A percentile compares a stretch with the other conserved stretches of the same genome.
Evolutionary conservation across 2,113 vertebrate species (phyloP).

Genomic region (Mola mola): DNA sequence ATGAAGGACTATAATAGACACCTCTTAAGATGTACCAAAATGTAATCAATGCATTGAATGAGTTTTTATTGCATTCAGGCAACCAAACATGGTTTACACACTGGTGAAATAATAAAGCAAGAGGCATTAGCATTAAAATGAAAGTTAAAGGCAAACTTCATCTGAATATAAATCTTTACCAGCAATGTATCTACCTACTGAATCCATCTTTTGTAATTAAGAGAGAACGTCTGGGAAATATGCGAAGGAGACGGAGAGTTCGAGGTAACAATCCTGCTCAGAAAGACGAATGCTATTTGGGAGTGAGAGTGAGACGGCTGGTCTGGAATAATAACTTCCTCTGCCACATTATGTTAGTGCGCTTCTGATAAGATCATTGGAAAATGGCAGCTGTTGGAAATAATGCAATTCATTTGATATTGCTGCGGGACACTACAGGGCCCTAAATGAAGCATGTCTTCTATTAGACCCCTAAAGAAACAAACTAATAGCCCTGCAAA

Average conservation of each 20-base stretch:
- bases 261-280: constrained; percentile 62
- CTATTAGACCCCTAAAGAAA: constrained; percentile 99
- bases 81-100: constrained; percentile 53
- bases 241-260: constrained; percentile 45
- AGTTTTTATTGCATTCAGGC: constrained; percentile 59
- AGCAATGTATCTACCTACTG: constrained; percentile 56
- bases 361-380: constrained; percentile 85
- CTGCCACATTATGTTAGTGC: constrained; percentile 82
- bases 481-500: constrained; percentile 98
- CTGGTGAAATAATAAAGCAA: constrained; percentile 52
- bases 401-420: constrained; percentile 93
- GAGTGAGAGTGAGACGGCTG: constrained; percentile 72
- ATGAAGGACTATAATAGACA: constrained; percentile 29
- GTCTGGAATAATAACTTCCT: constrained; percentile 84
- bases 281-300: constrained; percentile 77
- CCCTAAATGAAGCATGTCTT: constrained; percentile 93
- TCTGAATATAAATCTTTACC: constrained; percentile 63
- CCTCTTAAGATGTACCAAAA: constrained; percentile 57
- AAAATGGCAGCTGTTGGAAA: constrained; percentile 92
- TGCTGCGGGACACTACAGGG: constrained; percentile 88
- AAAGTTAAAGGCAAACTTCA: constrained; percentile 65
- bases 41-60: constrained; percentile 68
- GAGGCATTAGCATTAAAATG: constrained; percentile 66
- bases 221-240: constrained; percentile 59
- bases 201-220: constrained; percentile 77